A percentile compares a stretch with the other conserved stretches of the same genome.
Conservation (phyloP, 2,797 vertebrate species). For the Aselliscus stoliczkanus region DNA sequence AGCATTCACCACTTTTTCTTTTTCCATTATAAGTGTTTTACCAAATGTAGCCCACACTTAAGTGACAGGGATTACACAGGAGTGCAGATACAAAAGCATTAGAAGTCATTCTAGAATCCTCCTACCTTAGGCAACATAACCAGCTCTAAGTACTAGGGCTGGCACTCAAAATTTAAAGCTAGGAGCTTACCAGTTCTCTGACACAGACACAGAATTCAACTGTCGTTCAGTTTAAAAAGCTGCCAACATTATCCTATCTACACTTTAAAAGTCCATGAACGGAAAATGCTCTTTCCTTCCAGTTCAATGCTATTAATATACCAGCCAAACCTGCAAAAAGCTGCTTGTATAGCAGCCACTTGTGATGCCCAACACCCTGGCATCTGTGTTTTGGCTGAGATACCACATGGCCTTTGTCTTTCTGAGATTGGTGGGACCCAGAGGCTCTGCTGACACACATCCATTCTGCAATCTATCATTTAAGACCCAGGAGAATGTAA, state of each 20-base stretch:
- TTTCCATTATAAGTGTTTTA: neutral
- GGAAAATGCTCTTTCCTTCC: neutral
- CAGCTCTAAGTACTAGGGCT: neutral
- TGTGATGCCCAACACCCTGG: neutral
- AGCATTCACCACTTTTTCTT: neutral
- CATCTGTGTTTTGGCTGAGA: neutral
- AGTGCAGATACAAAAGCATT: neutral
- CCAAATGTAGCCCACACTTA: neutral
- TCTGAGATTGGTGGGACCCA: neutral
- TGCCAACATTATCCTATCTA: neutral
- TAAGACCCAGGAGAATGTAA: neutral
- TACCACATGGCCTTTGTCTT: neutral
- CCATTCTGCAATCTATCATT: neutral
- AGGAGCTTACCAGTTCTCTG: neutral
- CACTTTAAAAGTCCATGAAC: neutral
- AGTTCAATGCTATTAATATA: neutral
- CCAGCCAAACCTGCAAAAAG: neutral
- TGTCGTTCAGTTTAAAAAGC: neutral
- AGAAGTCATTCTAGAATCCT: neutral
- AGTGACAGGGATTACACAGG: neutral
- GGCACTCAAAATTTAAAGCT: neutral
- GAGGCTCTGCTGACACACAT: neutral
- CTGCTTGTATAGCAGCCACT: neutral
- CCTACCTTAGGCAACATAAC: neutral
- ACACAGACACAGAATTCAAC: neutral